phyloP scores from a whole-genome alignment of 2,888 invertebrate genomes.

The Nycteola revayana region DNA sequence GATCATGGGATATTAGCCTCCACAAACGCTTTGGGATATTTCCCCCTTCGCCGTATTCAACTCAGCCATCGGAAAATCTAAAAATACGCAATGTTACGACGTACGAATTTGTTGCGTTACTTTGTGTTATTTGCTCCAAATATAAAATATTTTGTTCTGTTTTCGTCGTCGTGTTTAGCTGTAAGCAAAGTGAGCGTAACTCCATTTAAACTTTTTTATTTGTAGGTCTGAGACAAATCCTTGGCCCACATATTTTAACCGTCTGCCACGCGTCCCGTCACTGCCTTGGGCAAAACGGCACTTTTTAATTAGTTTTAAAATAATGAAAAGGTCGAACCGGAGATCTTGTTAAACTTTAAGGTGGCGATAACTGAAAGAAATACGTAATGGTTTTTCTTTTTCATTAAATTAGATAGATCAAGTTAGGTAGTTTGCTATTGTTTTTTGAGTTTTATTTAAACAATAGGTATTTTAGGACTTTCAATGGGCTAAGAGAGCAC shows the following conservation, averaged over 20 bases:
- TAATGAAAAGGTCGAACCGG: slow-evolving; percentile 37
- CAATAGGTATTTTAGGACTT: too few species aligned
- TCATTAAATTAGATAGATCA: slow-evolving; percentile 30
- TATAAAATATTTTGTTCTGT: too few species aligned
- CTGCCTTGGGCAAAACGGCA: slow-evolving; percentile 24
- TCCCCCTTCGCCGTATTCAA: slow-evolving; percentile 19
- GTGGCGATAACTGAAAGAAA: slow-evolving; percentile 36
- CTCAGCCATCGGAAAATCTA: slow-evolving; percentile 12
- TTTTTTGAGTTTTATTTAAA: too few species aligned
- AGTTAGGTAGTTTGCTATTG: too few species aligned
- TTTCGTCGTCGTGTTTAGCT: too few species aligned
- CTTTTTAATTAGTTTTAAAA: slow-evolving; percentile 41
- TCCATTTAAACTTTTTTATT: slow-evolving; percentile 21
- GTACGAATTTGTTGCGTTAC: too few species aligned
- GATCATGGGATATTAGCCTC: slow-evolving; percentile 29
- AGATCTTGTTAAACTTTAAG: slow-evolving; percentile 37
- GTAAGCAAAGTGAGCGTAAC: too few species aligned
- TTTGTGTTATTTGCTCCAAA: too few species aligned
- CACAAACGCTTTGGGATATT: slow-evolving; percentile 21
- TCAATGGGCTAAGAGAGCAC: too few species aligned
- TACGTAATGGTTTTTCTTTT: slow-evolving; percentile 35
- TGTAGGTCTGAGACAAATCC: slow-evolving; percentile 16
- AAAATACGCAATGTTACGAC: slow-evolving; percentile 8
- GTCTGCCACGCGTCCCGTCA: slow-evolving; percentile 26
- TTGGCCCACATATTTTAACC: slow-evolving; percentile 27